Evolutionary conservation across 2,888 invertebrate genomes (phyloP).

Genomic region (Philereme vetulata): DNA sequence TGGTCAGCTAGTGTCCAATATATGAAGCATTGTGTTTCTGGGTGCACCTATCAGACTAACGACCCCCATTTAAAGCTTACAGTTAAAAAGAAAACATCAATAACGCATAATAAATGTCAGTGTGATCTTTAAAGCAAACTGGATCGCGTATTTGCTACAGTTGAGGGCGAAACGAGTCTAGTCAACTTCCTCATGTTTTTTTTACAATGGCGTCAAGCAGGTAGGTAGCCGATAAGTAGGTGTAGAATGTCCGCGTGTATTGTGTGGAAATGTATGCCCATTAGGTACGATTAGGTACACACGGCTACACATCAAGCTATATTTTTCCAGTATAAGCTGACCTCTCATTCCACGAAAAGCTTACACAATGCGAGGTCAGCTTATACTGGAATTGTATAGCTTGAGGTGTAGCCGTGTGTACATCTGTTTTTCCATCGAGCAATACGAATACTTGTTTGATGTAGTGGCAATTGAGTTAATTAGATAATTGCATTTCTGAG

Average conservation of each 20-base stretch:
- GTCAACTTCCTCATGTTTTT: slow-evolving; percentile 65
- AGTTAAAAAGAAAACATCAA: slow-evolving; percentile 47
- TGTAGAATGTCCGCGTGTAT: slow-evolving; percentile 25
- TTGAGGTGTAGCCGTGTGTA: too few species aligned
- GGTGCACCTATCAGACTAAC: background rate
- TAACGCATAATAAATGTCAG: slow-evolving; percentile 70
- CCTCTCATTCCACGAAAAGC: too few species aligned
- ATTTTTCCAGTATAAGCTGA: too few species aligned
- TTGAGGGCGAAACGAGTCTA: slow-evolving; percentile 73
- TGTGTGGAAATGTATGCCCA: slow-evolving; percentile 21
- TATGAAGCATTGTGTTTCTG: slow-evolving; percentile 8
- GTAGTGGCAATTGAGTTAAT: slow-evolving; percentile 6
- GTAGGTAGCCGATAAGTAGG: slow-evolving; percentile 33
- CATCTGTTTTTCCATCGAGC: slow-evolving; percentile 14
- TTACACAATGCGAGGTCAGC: too few species aligned
- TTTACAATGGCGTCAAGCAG: slow-evolving; percentile 50
- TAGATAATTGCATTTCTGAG: slow-evolving; percentile 10
- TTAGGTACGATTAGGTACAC: slow-evolving; percentile 1
- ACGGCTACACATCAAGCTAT: too few species aligned
- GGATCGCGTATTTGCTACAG: slow-evolving; percentile 66
- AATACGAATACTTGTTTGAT: slow-evolving; percentile 9
- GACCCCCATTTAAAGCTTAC: slow-evolving; percentile 20
- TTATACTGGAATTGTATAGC: too few species aligned
- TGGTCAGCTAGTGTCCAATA: too few species aligned
- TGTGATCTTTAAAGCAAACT: slow-evolving; percentile 74